Evolutionary conservation across 2,113 vertebrate genomes (phyloP).

Genomic region (Campylomormyrus tamandua): DNA sequence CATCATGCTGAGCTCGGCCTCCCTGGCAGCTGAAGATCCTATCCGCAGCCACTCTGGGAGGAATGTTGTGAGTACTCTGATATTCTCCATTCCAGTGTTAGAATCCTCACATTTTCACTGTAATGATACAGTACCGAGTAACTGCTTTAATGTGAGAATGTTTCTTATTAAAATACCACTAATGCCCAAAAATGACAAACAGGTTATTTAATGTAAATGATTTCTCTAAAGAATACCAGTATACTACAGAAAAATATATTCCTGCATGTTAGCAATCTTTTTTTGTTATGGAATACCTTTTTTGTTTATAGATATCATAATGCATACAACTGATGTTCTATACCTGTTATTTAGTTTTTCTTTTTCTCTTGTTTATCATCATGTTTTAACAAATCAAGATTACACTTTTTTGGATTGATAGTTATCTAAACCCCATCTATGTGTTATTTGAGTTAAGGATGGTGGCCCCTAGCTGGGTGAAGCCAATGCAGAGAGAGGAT

Average conservation of each 20-base stretch:
- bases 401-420: background rate
- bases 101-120: background rate
- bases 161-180: background rate
- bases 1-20: constrained; percentile 98
- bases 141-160: background rate
- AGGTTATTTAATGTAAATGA: background rate
- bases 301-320: background rate
- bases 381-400: background rate
- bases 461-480: background rate
- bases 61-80: constrained; percentile 77
- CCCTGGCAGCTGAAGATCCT: constrained; percentile 91
- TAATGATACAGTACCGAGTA: background rate
- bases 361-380: background rate
- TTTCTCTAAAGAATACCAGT: background rate
- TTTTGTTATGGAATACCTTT: background rate
- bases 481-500: background rate
- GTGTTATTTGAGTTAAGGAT: background rate
- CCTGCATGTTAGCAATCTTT: background rate
- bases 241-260: background rate
- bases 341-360: background rate
- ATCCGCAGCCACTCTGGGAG: constrained; percentile 91
- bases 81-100: background rate
- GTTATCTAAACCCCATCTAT: background rate
- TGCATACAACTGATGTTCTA: background rate
- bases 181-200: background rate